phyloP scores from a whole-genome alignment of 2,113 vertebrate genomes.

The Hypomesus transpacificus region DNA sequence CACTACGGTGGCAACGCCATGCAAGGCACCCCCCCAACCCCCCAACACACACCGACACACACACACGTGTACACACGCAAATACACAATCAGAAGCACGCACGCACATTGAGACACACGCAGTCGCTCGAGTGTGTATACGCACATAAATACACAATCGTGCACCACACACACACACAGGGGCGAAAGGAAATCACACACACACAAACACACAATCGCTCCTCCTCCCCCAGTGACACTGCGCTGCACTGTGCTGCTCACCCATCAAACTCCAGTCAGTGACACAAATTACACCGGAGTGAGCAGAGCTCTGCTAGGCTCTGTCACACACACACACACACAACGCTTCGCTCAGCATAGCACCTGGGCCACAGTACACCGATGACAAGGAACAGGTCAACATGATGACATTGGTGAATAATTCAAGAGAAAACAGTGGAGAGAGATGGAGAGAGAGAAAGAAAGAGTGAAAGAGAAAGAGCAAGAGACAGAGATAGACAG shows the following conservation, averaged over 20 bases:
- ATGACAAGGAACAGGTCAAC: conserved; percentile 77
- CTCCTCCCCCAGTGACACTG: conserved; percentile 60
- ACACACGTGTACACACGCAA: conserved; percentile 17
- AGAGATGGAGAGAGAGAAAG: conserved; percentile 7
- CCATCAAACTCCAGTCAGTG: conserved; percentile 75
- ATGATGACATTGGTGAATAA: conserved; percentile 76
- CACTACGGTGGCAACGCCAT: conserved; percentile 56
- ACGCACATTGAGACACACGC: conserved; percentile 39
- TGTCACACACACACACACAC: conserved; percentile 39
- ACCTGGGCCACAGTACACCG: conserved; percentile 43
- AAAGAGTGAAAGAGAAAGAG: conserved; percentile 47
- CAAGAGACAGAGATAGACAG: conserved; percentile 18
- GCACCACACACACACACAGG: conserved; percentile 49
- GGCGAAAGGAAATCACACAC: conserved; percentile 31
- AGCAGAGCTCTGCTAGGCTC: conserved; percentile 59
- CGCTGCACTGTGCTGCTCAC: conserved; percentile 65
- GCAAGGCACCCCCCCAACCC: conserved; percentile 28
- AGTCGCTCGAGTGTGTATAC: neutral
- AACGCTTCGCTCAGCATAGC: conserved; percentile 23
- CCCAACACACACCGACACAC: conserved; percentile 31
- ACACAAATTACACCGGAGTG: conserved; percentile 76
- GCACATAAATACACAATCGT: conserved; percentile 20
- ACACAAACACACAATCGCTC: conserved; percentile 22
- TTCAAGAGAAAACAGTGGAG: conserved; percentile 55
- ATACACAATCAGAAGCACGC: conserved; percentile 28